Evolutionary conservation across 2,113 vertebrate genomes (phyloP).

Genomic region (Trematomus loennbergii): DNA sequence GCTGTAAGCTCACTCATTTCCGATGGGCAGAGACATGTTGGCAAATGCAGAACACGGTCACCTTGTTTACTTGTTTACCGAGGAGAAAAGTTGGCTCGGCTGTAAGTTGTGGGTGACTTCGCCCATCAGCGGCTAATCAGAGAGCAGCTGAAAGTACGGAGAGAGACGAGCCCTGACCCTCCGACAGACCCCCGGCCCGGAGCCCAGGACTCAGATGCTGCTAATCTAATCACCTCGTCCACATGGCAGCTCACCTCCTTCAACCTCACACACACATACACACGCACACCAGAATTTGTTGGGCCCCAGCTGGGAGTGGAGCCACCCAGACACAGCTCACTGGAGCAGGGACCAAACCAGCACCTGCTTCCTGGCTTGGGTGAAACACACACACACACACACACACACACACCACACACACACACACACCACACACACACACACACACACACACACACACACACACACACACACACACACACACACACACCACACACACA

Average conservation of each 20-base stretch:
- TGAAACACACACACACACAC: conserved; percentile 37
- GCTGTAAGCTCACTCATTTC: conserved; percentile 61
- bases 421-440: conserved; percentile 14
- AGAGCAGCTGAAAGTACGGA: conserved; percentile 50
- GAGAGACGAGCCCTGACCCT: conserved; percentile 66
- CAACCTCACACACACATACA: conserved; percentile 39
- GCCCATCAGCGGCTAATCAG: conserved; percentile 61
- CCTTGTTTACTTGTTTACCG: conserved; percentile 71
- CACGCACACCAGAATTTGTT: conserved; percentile 39
- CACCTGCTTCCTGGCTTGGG: conserved; percentile 72
- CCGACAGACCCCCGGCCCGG: conserved; percentile 49
- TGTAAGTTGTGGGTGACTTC: conserved; percentile 62
- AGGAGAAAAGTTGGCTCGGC: conserved; percentile 56
- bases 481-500: conserved; percentile 24
- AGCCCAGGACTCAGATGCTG: conserved; percentile 61
- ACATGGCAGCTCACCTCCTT: conserved; percentile 61
- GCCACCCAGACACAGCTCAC: conserved; percentile 70
- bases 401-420: conserved; percentile 29
- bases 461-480: conserved; percentile 19
- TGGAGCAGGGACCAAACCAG: conserved; percentile 73
- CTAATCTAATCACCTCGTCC: conserved; percentile 70
- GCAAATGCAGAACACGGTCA: conserved; percentile 68
- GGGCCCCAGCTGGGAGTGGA: conserved; percentile 69
- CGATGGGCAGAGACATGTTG: conserved; percentile 44
- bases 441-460: conserved; percentile 14